These are phyloP conservation scores for Sebastes iracundus DNA, from an alignment of 2,797 vertebrate species.

Conservation along the genomic window DNA sequence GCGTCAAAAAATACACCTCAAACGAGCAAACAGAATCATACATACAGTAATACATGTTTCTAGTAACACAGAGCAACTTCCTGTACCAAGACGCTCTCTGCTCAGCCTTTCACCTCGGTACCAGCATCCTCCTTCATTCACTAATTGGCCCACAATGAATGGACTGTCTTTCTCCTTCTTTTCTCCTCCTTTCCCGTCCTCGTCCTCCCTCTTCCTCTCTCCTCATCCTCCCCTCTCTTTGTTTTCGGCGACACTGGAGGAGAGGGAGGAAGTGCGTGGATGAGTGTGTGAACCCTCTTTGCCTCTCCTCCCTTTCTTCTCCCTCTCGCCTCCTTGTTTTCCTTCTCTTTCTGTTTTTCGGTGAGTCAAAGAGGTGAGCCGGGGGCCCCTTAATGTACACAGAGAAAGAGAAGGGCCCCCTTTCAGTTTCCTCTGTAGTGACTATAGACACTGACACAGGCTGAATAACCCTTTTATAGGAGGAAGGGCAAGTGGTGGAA, in stretches of 20 bases:
- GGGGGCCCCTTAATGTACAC: slow-evolving; percentile 62
- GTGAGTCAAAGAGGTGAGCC: slow-evolving; percentile 60
- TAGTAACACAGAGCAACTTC: background rate
- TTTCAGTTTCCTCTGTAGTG: slow-evolving; percentile 41
- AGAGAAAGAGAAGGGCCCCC: slow-evolving; percentile 56
- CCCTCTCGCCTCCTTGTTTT: slow-evolving; percentile 49
- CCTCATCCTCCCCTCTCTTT: slow-evolving; percentile 44
- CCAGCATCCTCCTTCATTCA: slow-evolving; percentile 60
- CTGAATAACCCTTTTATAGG: slow-evolving; percentile 56
- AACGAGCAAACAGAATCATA: background rate
- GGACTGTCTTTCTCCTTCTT: slow-evolving; percentile 48
- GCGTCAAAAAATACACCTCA: slow-evolving; percentile 4
- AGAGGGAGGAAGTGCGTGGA: slow-evolving; percentile 63
- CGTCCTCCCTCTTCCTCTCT: slow-evolving; percentile 40
- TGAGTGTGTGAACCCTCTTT: slow-evolving; percentile 58
- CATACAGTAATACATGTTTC: background rate
- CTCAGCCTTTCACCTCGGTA: slow-evolving; percentile 65
- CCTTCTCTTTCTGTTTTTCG: slow-evolving; percentile 23
- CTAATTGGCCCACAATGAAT: slow-evolving; percentile 77
- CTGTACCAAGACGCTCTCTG: slow-evolving; percentile 4
- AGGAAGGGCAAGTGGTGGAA: slow-evolving; percentile 49
- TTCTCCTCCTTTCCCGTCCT: slow-evolving; percentile 29
- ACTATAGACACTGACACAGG: slow-evolving; percentile 42
- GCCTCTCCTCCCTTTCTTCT: slow-evolving; percentile 39
- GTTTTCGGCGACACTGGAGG: slow-evolving; percentile 37